Conservation (phyloP, 2,888 invertebrate genomes). For the Eristalinus aeneus region DNA sequence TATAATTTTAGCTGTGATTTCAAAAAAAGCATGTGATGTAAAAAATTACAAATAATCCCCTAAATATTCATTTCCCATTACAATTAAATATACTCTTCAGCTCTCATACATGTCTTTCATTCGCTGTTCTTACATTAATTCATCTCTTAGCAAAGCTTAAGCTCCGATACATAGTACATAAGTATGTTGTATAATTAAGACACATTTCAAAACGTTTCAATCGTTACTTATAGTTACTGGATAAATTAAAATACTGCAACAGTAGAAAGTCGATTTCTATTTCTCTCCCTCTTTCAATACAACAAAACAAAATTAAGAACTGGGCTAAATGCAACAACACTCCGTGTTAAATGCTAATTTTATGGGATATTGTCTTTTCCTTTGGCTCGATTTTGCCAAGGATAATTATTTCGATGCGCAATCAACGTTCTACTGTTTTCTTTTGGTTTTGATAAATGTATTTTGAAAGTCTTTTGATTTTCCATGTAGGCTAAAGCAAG, state of each 20-base stretch:
- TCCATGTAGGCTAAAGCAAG: background rate
- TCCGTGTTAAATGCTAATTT: background rate
- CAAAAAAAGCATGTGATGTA: background rate
- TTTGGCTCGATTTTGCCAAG: background rate
- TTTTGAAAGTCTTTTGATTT: background rate
- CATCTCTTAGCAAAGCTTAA: constrained; percentile 46
- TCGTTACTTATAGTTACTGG: background rate
- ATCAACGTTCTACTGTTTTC: constrained; percentile 29
- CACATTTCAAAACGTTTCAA: constrained; percentile 18
- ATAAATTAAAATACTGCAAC: background rate
- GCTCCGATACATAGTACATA: constrained; percentile 20
- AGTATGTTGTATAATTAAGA: constrained; percentile 19
- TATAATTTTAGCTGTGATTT: background rate
- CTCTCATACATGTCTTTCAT: constrained; percentile 17
- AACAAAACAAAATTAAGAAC: background rate
- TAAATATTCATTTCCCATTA: background rate
- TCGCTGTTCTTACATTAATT: constrained; percentile 28
- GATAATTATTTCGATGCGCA: background rate
- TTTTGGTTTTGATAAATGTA: constrained; percentile 5
- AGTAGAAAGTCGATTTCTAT: background rate
- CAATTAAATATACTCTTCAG: background rate
- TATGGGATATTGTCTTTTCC: background rate
- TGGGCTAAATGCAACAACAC: background rate
- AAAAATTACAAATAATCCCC: background rate
- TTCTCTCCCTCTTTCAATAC: no score